These are phyloP conservation scores for Trichopoda pennipes DNA, from an alignment of 2,888 invertebrate genomes.

Conservation along the genomic window DNA sequence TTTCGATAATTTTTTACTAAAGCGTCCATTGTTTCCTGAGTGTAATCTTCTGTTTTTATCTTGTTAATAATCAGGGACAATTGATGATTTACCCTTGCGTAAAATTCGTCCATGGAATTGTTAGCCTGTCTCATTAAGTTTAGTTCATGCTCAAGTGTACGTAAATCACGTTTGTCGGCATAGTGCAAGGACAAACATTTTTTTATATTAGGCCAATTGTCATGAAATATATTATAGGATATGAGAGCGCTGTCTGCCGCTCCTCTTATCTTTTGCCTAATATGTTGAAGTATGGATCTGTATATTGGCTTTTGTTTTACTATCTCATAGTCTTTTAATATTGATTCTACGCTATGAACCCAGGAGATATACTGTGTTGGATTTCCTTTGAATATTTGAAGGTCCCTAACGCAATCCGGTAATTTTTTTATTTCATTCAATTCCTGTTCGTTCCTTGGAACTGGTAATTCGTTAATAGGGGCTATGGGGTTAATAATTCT, in stretches of 20 bases:
- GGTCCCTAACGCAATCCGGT: conserved; percentile 58
- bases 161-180: conserved; percentile 68
- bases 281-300: conserved; percentile 57
- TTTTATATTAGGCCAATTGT: conserved; percentile 66
- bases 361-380: conserved; percentile 63
- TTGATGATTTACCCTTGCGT: conserved; percentile 65
- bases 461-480: not conserved
- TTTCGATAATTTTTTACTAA: conserved; percentile 67
- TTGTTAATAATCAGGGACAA: conserved; percentile 68
- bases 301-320: conserved; percentile 57
- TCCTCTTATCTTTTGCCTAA: conserved; percentile 58
- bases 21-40: conserved; percentile 57
- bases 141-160: conserved; percentile 66
- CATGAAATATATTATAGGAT: conserved; percentile 59
- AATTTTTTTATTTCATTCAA: conserved; percentile 44
- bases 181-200: conserved; percentile 67
- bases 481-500: not conserved
- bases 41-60: conserved; percentile 66
- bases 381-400: conserved; percentile 59
- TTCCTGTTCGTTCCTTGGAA: conserved; percentile 34
- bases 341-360: conserved; percentile 56
- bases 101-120: conserved; percentile 51
- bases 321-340: conserved; percentile 58
- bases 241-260: conserved; percentile 53
- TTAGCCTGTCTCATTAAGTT: conserved; percentile 14